Conservation (phyloP, 2,888 invertebrate genomes). For the Pseudeuparius sepicola region DNA sequence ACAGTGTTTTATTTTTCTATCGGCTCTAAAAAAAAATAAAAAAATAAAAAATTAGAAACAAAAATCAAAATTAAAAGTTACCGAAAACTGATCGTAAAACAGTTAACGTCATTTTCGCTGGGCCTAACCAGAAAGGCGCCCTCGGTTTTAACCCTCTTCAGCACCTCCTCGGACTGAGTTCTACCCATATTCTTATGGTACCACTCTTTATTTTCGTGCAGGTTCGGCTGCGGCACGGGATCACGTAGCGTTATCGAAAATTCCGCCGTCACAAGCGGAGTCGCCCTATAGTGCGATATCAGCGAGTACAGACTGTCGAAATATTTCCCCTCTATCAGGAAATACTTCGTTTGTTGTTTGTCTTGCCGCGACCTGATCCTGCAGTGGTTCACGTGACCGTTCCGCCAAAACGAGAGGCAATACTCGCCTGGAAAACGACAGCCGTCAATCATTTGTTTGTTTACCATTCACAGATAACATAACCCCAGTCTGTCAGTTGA, state of each 20-base stretch:
- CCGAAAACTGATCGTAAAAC: slow-evolving; percentile 92
- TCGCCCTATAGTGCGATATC: slow-evolving; percentile 73
- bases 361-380: slow-evolving; percentile 84
- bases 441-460: no score
- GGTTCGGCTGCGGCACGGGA: slow-evolving; percentile 90
- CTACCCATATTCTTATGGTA: slow-evolving; percentile 76
- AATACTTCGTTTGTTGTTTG: slow-evolving; percentile 80
- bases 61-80: slow-evolving; percentile 33
- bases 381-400: slow-evolving; percentile 84
- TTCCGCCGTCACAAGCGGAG: slow-evolving; percentile 81
- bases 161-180: slow-evolving; percentile 76
- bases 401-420: slow-evolving; percentile 88
- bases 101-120: slow-evolving; percentile 75
- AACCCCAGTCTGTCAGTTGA: no score
- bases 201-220: slow-evolving; percentile 91
- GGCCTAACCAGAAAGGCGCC: slow-evolving; percentile 93
- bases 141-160: slow-evolving; percentile 74
- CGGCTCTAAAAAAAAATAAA: slow-evolving; percentile 53
- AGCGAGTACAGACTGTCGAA: slow-evolving; percentile 89
- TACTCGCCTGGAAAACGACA: no score
- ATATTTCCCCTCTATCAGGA: slow-evolving; percentile 74
- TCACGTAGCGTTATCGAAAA: slow-evolving; percentile 80
- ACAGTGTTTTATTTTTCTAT: slow-evolving; percentile 94
- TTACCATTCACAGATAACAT: no score
- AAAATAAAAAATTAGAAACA: background rate